These are phyloP conservation scores for Pollenia labialis DNA, from an alignment of 2,888 invertebrate genomes.

Conservation along the genomic window DNA sequence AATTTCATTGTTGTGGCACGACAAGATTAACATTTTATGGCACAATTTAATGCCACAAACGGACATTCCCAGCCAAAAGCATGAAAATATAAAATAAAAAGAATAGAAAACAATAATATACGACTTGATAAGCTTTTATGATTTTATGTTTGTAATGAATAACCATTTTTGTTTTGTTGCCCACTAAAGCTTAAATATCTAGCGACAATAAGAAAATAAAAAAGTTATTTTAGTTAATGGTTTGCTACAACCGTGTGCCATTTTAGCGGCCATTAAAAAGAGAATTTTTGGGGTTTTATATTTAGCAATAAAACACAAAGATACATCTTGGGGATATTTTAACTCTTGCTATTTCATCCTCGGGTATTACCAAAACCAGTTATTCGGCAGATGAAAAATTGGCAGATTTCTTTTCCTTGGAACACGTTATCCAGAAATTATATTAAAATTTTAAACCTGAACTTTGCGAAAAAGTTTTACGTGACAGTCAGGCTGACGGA, in stretches of 20 bases:
- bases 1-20: slow-evolving; percentile 46
- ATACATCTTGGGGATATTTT: no score
- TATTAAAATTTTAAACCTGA: no score
- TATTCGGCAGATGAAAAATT: no score
- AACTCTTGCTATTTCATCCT: no score
- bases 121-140: slow-evolving; percentile 40
- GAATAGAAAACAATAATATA: slow-evolving; percentile 13
- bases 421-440: no score
- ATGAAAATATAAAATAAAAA: background rate
- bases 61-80: no score
- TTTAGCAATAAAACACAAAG: no score
- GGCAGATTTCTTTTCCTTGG: no score
- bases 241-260: background rate
- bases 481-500: no score
- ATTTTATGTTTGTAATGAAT: slow-evolving; percentile 11
- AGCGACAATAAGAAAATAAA: background rate
- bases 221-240: slow-evolving; percentile 8
- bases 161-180: background rate
- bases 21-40: slow-evolving; percentile 65
- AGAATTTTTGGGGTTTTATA: background rate
- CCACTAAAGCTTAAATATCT: background rate
- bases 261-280: background rate
- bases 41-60: slow-evolving; percentile 55
- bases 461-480: no score
- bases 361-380: no score